These are phyloP conservation scores for Epicampocera succincta DNA, from an alignment of 2,888 invertebrate species.

Conservation along the genomic window DNA sequence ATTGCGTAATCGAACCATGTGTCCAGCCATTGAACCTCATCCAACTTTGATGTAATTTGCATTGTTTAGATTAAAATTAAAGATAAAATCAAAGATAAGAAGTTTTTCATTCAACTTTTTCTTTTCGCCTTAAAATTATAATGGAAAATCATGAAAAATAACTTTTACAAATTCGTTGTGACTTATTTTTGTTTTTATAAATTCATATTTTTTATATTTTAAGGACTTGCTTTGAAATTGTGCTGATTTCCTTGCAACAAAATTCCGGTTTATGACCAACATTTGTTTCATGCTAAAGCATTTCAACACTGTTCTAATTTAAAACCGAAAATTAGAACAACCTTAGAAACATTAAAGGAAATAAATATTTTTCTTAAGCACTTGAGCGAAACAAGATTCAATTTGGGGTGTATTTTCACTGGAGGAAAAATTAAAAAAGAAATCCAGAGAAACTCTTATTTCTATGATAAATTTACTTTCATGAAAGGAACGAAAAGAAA, in stretches of 20 bases:
- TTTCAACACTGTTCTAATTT: constrained; percentile 5
- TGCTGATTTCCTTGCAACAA: neutral
- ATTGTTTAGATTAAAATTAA: neutral
- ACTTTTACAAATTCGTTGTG: constrained; percentile 29
- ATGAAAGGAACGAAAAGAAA: too few species aligned
- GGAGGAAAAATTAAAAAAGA: too few species aligned
- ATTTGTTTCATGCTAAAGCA: constrained; percentile 7
- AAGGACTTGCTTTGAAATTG: constrained; percentile 22
- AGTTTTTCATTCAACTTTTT: neutral
- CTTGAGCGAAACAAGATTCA: too few species aligned
- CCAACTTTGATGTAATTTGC: too few species aligned
- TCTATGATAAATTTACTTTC: too few species aligned
- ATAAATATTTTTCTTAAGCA: too few species aligned
- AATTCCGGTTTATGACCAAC: constrained; percentile 50
- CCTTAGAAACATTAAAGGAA: neutral
- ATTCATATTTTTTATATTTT: neutral
- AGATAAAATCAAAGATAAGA: neutral
- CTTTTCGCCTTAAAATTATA: constrained; percentile 3
- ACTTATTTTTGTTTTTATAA: constrained; percentile 7
- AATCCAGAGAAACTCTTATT: too few species aligned
- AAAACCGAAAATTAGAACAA: constrained; percentile 2
- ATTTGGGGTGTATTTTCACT: too few species aligned
- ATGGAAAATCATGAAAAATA: constrained; percentile 41
- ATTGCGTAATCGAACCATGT: too few species aligned
- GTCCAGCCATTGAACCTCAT: too few species aligned